Evolutionary conservation across 2,113 vertebrate genomes (phyloP).

Genomic region (Lamprologus speciosus): DNA sequence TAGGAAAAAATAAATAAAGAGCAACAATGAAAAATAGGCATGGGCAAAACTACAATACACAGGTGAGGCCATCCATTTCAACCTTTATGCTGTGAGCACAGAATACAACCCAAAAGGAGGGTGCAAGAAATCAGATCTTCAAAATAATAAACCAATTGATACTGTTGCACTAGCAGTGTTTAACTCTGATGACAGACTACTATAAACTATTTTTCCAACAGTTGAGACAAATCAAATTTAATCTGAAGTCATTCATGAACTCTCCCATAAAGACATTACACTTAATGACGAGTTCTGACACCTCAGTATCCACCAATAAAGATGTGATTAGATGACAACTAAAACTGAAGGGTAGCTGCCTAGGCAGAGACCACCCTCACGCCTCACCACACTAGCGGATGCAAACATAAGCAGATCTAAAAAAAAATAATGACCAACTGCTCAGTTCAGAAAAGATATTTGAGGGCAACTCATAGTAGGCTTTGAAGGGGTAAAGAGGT

Average conservation of each 20-base stretch:
- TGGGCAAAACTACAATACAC: background rate
- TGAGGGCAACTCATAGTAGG: background rate
- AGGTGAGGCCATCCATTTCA: background rate
- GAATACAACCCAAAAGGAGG: background rate
- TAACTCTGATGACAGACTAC: background rate
- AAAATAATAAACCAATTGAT: background rate
- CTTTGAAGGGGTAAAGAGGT: background rate
- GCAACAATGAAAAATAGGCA: background rate
- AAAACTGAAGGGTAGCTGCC: background rate
- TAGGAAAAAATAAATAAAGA: background rate
- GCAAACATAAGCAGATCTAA: background rate
- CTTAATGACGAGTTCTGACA: background rate
- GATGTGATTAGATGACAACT: background rate
- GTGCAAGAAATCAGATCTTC: background rate
- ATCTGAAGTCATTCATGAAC: background rate
- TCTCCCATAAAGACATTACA: background rate
- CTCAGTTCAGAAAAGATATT: background rate
- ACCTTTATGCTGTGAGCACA: background rate
- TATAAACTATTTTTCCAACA: background rate
- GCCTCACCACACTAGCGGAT: background rate
- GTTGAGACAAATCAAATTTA: background rate
- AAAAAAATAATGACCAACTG: background rate
- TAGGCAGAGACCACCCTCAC: background rate
- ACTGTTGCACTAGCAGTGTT: background rate
- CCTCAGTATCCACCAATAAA: background rate